Percentiles rank a stretch among this genome's conserved stretches.
These are phyloP conservation scores for Camelus dromedarius DNA, from an alignment of 2,113 vertebrate genomes.

Conservation along the genomic window DNA sequence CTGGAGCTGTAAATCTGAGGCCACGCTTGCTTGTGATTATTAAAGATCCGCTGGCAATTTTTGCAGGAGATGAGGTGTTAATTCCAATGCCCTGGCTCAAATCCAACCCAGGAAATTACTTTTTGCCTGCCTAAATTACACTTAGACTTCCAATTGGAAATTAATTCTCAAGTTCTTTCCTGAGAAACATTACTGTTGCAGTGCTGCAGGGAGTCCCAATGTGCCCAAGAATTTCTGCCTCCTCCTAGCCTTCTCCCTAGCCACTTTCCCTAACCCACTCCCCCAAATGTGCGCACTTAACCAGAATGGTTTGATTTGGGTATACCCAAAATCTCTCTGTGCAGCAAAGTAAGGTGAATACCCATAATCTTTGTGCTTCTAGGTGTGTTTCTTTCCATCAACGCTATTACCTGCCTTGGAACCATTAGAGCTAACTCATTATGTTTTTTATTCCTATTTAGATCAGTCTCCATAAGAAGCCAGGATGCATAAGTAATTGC, in stretches of 20 bases:
- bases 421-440: background rate
- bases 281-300: background rate
- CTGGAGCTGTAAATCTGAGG: slow-evolving; percentile 34
- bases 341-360: background rate
- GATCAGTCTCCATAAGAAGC: background rate
- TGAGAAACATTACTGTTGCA: slow-evolving; percentile 28
- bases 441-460: slow-evolving; percentile 13
- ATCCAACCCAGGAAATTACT: slow-evolving; percentile 77
- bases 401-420: background rate
- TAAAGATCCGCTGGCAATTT: slow-evolving; percentile 66
- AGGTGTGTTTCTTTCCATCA: background rate
- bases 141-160: slow-evolving; percentile 59
- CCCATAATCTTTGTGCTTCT: background rate
- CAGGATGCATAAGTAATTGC: background rate
- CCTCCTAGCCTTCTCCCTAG: background rate
- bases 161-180: slow-evolving; percentile 70
- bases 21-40: slow-evolving; percentile 52
- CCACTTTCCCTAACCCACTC: background rate
- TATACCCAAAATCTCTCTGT: background rate
- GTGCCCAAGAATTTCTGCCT: background rate
- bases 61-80: slow-evolving; percentile 69
- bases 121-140: slow-evolving; percentile 76
- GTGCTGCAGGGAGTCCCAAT: background rate
- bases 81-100: slow-evolving; percentile 65
- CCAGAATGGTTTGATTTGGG: background rate